Evolutionary conservation across 2,797 vertebrate species (phyloP).

Genomic region (Anisognathus igniventris): DNA sequence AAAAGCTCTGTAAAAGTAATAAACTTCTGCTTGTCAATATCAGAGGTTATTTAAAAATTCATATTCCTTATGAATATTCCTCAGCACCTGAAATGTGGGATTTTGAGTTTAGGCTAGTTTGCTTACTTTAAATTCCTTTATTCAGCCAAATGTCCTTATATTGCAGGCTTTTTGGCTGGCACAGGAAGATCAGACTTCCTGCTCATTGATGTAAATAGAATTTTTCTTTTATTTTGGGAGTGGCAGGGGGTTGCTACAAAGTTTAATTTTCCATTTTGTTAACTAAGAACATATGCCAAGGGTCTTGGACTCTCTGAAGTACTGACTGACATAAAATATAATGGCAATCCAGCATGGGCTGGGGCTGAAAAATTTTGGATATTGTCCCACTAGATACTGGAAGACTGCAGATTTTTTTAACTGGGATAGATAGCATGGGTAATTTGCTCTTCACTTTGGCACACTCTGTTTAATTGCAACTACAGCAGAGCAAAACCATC

Average conservation of each 20-base stretch:
- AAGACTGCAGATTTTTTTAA: constrained; percentile 45
- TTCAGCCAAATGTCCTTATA: constrained; percentile 30
- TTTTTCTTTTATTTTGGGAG: constrained; percentile 67
- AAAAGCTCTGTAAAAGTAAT: not conserved
- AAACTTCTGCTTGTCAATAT: not conserved
- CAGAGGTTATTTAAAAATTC: not conserved
- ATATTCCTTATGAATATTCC: not conserved
- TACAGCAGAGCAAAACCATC: constrained; percentile 63
- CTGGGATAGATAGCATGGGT: constrained; percentile 49
- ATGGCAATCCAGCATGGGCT: constrained; percentile 45
- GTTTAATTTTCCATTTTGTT: constrained; percentile 70
- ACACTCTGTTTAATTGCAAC: constrained; percentile 59
- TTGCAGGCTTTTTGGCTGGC: constrained; percentile 46
- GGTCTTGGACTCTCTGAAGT: constrained; percentile 59
- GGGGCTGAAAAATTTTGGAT: constrained; percentile 49
- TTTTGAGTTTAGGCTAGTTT: not conserved
- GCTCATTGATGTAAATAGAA: constrained; percentile 50
- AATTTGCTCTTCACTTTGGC: constrained; percentile 67
- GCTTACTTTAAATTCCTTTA: constrained; percentile 3
- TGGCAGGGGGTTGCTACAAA: constrained; percentile 61
- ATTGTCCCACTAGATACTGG: constrained; percentile 50
- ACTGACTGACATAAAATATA: constrained; percentile 65
- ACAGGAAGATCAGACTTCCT: constrained; percentile 40
- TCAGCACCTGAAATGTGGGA: not conserved
- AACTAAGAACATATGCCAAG: constrained; percentile 69